Base-by-base conservation (phyloP, 2,888 invertebrate species). In the Syrphus vitripennis region DNA sequence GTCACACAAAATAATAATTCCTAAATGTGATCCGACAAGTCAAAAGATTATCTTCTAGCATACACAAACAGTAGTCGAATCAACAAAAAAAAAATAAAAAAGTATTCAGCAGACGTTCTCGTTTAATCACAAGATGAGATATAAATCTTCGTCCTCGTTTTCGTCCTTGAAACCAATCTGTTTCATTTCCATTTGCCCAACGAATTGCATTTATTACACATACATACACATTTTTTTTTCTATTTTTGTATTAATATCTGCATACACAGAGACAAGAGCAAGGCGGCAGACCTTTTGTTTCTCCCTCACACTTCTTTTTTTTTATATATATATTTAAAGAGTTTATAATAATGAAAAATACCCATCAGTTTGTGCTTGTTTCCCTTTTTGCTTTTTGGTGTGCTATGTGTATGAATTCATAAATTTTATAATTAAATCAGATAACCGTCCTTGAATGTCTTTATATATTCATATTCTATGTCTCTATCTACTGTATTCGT, bases 371-470 rank as follows among this genome's bases (percentile, higher is more conserved):
- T 61, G n/a, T 69, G 59, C 59, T 67, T 76, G 40, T 53, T 45
- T 59, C 42, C 76, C 63, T 48, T 34, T n/a, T 75, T 53, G 61
- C 72, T 69, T 72, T 83, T 74, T 37, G 31, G 50, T 31, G 45
- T 42, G n/a, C n/a, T n/a, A n/a, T n/a, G 26, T 82, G 9, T 31
- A 61, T 61, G 40, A 45, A 83, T 78, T 83, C 83, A 83, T 83
- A 83, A 69, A 83, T 83, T 78, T 78, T 78, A 83, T 83, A 83
- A 83, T 83, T 83, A 74, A 83, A 78, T 83, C 78, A 78, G 72
- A 78, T 69, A 69, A 59, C n/a, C 48, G 78, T 78, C 72, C 74
- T 83, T 74, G 80, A n/a, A 42, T 55, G 37, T 79, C 48, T 55
- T 29, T 61, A 10, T 55, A 45, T 69, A 53, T 69, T 80, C 31